Evolutionary conservation across 2,888 invertebrate species (phyloP).

Genomic region (Agrilus biguttatus): DNA sequence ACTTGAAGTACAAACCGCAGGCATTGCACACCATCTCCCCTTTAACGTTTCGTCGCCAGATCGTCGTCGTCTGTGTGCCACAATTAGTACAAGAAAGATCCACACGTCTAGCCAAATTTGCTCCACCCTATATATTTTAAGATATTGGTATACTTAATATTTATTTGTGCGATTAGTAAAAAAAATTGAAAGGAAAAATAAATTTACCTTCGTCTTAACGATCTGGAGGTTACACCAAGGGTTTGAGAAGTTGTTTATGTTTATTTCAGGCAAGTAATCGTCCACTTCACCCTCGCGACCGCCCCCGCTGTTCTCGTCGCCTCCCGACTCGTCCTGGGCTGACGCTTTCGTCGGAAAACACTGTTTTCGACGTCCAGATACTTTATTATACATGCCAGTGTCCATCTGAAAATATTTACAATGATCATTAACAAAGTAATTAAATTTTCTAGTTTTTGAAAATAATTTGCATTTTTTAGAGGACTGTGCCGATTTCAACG

Average conservation of each 20-base stretch:
- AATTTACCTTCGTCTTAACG: conserved; percentile 23
- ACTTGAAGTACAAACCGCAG: conserved; percentile 93
- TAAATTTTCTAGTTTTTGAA: too few species aligned
- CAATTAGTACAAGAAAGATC: conserved; percentile 94
- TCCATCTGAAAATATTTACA: conserved; percentile 1
- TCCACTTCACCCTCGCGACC: conserved; percentile 12
- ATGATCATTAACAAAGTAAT: too few species aligned
- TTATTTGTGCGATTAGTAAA: too few species aligned
- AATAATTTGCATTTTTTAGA: too few species aligned
- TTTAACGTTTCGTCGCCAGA: conserved; percentile 90
- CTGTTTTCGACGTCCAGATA: conserved; percentile 64
- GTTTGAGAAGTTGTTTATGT: conserved; percentile 19
- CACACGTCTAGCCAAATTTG: conserved; percentile 39
- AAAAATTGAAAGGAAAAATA: neutral
- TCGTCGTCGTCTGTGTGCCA: conserved; percentile 91
- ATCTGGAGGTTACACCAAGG: conserved; percentile 30
- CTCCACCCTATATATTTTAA: conserved; percentile 9
- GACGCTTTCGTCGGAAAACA: conserved; percentile 61
- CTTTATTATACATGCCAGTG: conserved; percentile 6
- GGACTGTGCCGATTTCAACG: too few species aligned
- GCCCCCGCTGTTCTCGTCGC: conserved; percentile 14
- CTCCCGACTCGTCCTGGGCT: conserved; percentile 13
- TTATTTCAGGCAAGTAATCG: conserved; percentile 25
- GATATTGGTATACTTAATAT: too few species aligned
- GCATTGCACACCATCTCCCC: conserved; percentile 99